Conservation (phyloP, 2,888 invertebrate species). For the Microplitis deprimator region DNA sequence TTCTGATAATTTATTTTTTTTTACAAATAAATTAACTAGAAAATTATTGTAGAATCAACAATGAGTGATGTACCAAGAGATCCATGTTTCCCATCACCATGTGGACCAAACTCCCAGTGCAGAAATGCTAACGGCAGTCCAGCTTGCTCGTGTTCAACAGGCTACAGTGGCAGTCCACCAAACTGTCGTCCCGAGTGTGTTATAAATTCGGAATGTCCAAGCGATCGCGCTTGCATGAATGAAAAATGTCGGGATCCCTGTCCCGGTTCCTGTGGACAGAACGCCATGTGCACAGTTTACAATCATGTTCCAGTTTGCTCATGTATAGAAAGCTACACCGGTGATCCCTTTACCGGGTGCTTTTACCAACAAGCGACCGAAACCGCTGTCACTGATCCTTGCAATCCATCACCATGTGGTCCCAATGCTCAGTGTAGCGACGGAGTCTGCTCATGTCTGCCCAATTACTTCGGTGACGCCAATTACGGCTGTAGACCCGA, state of each 20-base stretch:
- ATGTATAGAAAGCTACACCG: conserved; percentile 83
- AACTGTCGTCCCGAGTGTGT: conserved; percentile 80
- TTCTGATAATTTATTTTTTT: neutral
- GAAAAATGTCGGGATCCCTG: conserved; percentile 87
- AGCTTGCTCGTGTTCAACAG: conserved; percentile 76
- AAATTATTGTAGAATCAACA: conserved; percentile 69
- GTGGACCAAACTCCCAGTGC: conserved; percentile 87
- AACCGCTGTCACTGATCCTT: conserved; percentile 53
- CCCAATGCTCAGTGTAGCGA: conserved; percentile 72
- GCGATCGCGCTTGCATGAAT: conserved; percentile 84
- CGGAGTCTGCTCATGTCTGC: conserved; percentile 69
- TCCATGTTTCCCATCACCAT: conserved; percentile 86
- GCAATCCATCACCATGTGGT: conserved; percentile 73
- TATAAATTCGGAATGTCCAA: conserved; percentile 79
- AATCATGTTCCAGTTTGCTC: conserved; percentile 88
- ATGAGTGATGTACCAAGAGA: conserved; percentile 78
- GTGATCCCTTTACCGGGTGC: conserved; percentile 88
- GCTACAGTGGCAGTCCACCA: conserved; percentile 78
- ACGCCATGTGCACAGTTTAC: conserved; percentile 84
- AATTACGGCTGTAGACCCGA: conserved; percentile 72
- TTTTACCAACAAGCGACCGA: conserved; percentile 34
- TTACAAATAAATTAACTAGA: neutral
- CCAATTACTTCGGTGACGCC: conserved; percentile 72
- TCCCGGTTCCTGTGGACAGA: conserved; percentile 84
- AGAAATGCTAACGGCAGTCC: conserved; percentile 79